Base-by-base conservation (phyloP, 2,888 invertebrate species). In the Amiota mariae region DNA sequence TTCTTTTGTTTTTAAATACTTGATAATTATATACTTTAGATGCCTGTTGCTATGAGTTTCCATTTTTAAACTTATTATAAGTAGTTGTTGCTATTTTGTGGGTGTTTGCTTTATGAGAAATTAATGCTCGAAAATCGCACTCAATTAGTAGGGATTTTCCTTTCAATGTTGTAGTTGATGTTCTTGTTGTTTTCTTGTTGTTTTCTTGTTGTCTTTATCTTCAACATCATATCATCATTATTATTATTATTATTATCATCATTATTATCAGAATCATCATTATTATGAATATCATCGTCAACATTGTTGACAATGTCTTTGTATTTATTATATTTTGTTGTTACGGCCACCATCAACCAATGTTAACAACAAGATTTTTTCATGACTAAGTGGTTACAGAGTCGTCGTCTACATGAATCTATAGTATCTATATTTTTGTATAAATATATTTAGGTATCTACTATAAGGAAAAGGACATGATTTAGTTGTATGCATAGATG, bases 81-180 rank as follows among this genome's bases (percentile, higher is more conserved):
- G 24, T 70, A 24, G 59, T 48, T 71, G 48, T 20, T 56, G 15
- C 51, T 47, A 49, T 72, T 56, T 71, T 75, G 68, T 73, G 1
- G 24, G 36, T 77, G 79, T 84, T 71, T 81, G 83, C 82, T 82
- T 85, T 83, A 79, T 85, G 85, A 36, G 36, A 84, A 85, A 85
- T 84, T 85, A 83, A 86, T 84, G 85, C 82, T 84, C 81, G 83
- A 84, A 85, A 83, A 82, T 84, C 85, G 83, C 86, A 84, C 86
- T 84, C 84, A 84, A 84, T 84, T 84, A 84, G 84, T 82, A 79
- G 76, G 84, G 83, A 83, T 83, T 83, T 83, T 81, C 84, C 84
- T 85, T 84, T 85, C 85, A 83, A 85, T 83, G 84, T 84, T 83
- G 76, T 18, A 20, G 51, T 67, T 47, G 64, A n/a, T n/a, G n/a